These are phyloP conservation scores for Leptonema lineaticorne DNA, from an alignment of 1,140 invertebrate genomes.

Conservation along the genomic window DNA sequence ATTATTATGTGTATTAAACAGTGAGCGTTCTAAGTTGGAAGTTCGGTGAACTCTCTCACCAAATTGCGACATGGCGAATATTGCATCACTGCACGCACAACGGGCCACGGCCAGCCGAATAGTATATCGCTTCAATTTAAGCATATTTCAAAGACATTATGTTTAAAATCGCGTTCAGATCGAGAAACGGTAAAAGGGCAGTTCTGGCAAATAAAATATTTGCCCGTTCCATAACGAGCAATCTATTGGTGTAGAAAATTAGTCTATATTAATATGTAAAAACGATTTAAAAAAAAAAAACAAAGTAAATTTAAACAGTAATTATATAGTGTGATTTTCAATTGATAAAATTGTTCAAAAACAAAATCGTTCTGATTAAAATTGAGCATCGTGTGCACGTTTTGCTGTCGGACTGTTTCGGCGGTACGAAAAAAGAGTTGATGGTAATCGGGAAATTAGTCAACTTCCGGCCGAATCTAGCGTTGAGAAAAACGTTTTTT, in stretches of 20 bases:
- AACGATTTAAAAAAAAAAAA: background rate
- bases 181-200: background rate
- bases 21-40: constrained; percentile 26
- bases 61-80: constrained; percentile 42
- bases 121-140: constrained; percentile 30
- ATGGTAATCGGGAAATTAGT: background rate
- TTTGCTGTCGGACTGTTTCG: too few relatives aligned
- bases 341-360: background rate
- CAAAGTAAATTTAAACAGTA: background rate
- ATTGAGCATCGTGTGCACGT: too few relatives aligned
- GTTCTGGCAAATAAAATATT: too few relatives aligned
- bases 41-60: constrained; percentile 42
- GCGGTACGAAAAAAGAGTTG: background rate
- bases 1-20: too few relatives aligned
- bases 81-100: constrained; percentile 41
- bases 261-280: background rate
- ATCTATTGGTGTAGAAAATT: background rate
- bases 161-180: too few relatives aligned
- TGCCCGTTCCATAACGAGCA: background rate
- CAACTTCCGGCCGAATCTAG: background rate
- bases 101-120: constrained; percentile 37
- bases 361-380: background rate
- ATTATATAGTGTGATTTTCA: background rate
- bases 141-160: too few relatives aligned
- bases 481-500: too few relatives aligned